Evolutionary conservation across 2,888 invertebrate species (phyloP).

Genomic region (Scaptomyza flava): DNA sequence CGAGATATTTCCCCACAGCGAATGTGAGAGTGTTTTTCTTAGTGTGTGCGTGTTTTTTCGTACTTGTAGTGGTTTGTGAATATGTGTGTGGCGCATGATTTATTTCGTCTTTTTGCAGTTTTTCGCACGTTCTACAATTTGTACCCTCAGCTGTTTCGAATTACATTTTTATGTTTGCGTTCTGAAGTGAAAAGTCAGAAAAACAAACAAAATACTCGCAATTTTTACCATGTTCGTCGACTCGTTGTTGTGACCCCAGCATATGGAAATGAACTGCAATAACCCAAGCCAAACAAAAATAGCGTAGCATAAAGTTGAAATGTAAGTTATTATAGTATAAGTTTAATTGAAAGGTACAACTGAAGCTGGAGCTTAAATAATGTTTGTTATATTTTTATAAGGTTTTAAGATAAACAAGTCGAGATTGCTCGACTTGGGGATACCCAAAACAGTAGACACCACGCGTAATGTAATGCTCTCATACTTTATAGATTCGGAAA

Average conservation of each 20-base stretch:
- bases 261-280: constrained; percentile 18
- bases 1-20: constrained; percentile 44
- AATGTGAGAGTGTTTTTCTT: constrained; percentile 22
- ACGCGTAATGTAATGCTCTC: too few relatives aligned
- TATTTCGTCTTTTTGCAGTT: constrained; percentile 33
- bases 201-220: constrained; percentile 6
- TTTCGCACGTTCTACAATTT: constrained; percentile 49
- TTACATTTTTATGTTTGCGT: constrained; percentile 53
- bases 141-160: constrained; percentile 52
- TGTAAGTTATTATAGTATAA: background rate
- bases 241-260: background rate
- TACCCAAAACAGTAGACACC: too few relatives aligned
- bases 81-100: constrained; percentile 24
- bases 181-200: constrained; percentile 36
- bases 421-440: too few relatives aligned
- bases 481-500: too few relatives aligned
- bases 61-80: constrained; percentile 1
- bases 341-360: background rate
- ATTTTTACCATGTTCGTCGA: constrained; percentile 1
- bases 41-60: background rate
- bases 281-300: background rate
- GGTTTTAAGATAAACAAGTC: too few relatives aligned
- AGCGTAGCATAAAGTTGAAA: background rate
- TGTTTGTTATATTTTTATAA: background rate
- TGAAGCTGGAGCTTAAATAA: background rate